Evolutionary conservation across 2,113 vertebrate genomes (phyloP).

Genomic region (Cyanocitta stelleri): DNA sequence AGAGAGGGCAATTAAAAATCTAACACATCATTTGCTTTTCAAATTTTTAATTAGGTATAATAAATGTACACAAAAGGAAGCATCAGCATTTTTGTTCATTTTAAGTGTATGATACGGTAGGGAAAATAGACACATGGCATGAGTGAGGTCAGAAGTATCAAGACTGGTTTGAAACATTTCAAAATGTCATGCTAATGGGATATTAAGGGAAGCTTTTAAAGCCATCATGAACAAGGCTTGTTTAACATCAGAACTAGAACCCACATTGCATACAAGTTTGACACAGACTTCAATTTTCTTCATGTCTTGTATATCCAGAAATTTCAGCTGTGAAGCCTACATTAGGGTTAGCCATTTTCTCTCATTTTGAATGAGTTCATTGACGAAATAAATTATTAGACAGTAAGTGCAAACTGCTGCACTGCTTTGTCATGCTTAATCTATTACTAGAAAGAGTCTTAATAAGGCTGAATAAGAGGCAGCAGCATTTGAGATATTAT

Average conservation of each 20-base stretch:
- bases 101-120: neutral
- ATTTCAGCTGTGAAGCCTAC: neutral
- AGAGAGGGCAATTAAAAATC: neutral
- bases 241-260: neutral
- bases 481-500: conserved; percentile 49
- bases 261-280: neutral
- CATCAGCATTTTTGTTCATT: neutral
- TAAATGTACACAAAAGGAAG: conserved; percentile 34
- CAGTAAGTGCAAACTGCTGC: neutral
- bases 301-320: neutral
- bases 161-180: conserved; percentile 48
- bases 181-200: neutral
- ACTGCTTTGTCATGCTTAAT: neutral
- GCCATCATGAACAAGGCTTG: neutral
- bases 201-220: neutral
- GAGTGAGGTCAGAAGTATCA: conserved; percentile 25
- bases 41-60: neutral
- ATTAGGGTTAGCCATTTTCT: neutral
- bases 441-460: neutral
- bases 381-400: neutral
- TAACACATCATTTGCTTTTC: neutral
- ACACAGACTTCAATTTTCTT: neutral
- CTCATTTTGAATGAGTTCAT: neutral
- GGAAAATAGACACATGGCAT: neutral
- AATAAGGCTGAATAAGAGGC: conserved; percentile 4